These are phyloP conservation scores for Andricus quercusramuli DNA, from an alignment of 2,888 invertebrate species.

Conservation along the genomic window DNA sequence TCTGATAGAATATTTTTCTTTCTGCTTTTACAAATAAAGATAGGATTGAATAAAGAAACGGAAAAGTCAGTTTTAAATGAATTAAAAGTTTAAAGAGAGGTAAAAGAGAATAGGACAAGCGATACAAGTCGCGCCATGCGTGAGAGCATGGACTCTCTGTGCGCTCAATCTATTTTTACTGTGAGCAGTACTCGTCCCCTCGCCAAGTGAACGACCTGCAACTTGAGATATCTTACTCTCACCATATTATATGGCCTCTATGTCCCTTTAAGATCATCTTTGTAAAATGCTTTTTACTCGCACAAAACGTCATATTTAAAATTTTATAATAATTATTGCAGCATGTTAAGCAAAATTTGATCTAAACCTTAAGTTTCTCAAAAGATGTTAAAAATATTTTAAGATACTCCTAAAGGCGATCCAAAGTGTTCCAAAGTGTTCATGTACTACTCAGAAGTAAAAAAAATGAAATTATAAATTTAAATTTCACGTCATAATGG, in stretches of 20 bases:
- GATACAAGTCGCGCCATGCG: constrained; percentile 59
- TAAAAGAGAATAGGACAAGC: constrained; percentile 40
- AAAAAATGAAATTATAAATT: background rate
- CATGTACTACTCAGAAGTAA: background rate
- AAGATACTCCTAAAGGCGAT: background rate
- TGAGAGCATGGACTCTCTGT: constrained; percentile 70
- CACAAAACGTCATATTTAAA: background rate
- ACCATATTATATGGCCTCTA: constrained; percentile 45
- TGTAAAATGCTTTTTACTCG: background rate
- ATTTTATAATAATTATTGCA: background rate
- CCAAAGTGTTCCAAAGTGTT: background rate
- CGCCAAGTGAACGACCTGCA: constrained; percentile 77
- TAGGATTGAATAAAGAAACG: background rate
- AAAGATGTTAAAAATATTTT: background rate
- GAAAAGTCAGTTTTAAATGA: background rate
- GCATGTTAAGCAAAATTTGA: background rate
- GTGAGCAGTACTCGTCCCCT: constrained; percentile 68
- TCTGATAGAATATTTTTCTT: background rate
- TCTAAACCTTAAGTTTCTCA: no score
- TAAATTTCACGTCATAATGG: background rate
- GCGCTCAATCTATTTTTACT: constrained; percentile 76
- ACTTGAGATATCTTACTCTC: constrained; percentile 73
- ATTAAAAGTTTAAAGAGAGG: constrained; percentile 5
- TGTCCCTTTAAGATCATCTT: constrained; percentile 40
- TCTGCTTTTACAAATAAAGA: background rate